Base-by-base conservation (phyloP, 1,140 invertebrate species). In the Heliconius eleuchia region DNA sequence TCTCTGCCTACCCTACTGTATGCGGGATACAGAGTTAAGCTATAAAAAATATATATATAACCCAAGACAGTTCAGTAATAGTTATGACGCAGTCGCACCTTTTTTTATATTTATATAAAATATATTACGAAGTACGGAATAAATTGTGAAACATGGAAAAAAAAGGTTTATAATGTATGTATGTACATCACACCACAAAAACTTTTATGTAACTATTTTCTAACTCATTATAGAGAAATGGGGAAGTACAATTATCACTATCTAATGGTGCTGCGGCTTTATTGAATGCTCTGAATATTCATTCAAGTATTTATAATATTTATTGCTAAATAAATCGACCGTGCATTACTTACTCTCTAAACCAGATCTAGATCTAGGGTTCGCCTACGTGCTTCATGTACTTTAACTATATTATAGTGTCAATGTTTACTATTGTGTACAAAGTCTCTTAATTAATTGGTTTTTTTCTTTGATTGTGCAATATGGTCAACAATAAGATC, bases 351-450 rank as follows among this genome's bases (percentile, higher is more conserved):
- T 57, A 23, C 19, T 57, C 55, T 57, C 60, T 30, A 66, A 27
- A 30, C 27, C 13, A 30, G 23, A 30, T 66, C 60, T 66, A 66
- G 9, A 30, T 66, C 60, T 66, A 57, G 60, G 60, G 27, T 66
- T 66, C 60, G 60, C 60, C 60, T 30, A 66, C 60, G 55, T 57
- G 30, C 13, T 66, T 66, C 27, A 1, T n/a, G 27, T 30, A 52
- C 50, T 52, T 52, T 52, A 66, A 66, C 55, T n/a, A n/a, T n/a
- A 57, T 57, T 23, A 18, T 18, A 37, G 30, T 37, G 7, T 18
- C 92, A 86, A 88, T 37, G 13, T 19, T 37, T 30, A 70, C 8
- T 70, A 70, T 16, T 34, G 94, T 8, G 86, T 86, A 37, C 86
- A 86, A n/a, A 94, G 19, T 55, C 52, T n/a, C 52, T 1, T n/a